Base-by-base conservation (phyloP, 2,888 invertebrate genomes). In the Falcaria lacertinaria region DNA sequence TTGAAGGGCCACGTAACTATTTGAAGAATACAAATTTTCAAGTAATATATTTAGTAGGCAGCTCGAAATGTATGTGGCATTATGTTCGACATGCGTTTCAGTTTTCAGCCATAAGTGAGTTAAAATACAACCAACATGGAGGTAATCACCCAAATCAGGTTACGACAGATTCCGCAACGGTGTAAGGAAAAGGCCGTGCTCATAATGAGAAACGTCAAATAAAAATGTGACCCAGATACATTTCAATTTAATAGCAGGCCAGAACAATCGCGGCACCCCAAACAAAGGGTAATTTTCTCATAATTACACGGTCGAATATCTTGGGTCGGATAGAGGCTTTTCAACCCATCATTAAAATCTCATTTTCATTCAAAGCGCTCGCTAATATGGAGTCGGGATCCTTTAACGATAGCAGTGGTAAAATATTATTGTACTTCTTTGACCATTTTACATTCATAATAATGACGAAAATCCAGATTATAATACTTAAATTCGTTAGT, bases 291-390 rank as follows among this genome's bases (percentile, higher is more conserved):
- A 63, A 65, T 58, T 64, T 52, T 41, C 45, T 45, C 47, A 60
- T 60, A 60, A 54, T 50, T 60, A 57, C 41, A 42, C 22, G 41
- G 41, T 45, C 39, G 45, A 45, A 43, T 39, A 45, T 56, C 60
- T 52, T 50, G 54, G 56, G 60, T 61, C 60, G 57, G 60, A 64
- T 68, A 61, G 64, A 54, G 63, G 60, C 55, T 53, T 38, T 42
- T 54, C 53, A 52, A 56, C 25, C 52, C 52, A 54, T 60, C 61
- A 69, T 69, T 68, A 70, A 64, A 68, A 68, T 45, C 69, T 61
- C 69, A 64, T 71, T 70, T 69, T 56, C 65, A 58, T 68, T 65
- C 54, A 64, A 61, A 58, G 54, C 45, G 49, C 41, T n/a, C 2
- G 22, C 14, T 37, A 37, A 22, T 25, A 13, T 15, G 37, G 37